Conservation (phyloP, 2,113 vertebrate species). For the Malurus melanocephalus region DNA sequence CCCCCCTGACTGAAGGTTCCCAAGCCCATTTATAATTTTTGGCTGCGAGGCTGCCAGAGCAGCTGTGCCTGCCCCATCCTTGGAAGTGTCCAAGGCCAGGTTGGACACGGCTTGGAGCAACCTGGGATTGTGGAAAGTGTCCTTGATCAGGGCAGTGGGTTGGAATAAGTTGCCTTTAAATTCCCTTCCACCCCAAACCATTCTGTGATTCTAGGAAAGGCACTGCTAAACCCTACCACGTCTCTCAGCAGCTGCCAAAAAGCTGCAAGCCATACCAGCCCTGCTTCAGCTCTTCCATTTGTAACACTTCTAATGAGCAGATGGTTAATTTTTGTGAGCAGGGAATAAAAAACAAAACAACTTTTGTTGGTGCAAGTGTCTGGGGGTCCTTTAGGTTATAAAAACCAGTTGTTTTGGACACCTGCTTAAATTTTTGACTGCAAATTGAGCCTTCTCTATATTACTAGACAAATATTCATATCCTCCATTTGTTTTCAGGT, state of each 20-base stretch:
- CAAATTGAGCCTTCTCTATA: not conserved
- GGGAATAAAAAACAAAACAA: not conserved
- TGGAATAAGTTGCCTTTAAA: not conserved
- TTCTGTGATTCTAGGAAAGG: not conserved
- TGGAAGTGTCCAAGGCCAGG: not conserved
- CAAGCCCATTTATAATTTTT: not conserved
- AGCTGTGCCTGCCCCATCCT: not conserved
- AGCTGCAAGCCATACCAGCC: constrained; percentile 16
- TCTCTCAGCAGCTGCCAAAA: constrained; percentile 28
- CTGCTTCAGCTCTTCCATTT: not conserved
- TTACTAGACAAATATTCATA: constrained; percentile 4
- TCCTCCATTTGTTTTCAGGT: constrained; percentile 18
- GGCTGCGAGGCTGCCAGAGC: not conserved
- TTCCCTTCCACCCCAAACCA: not conserved
- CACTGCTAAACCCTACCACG: not conserved
- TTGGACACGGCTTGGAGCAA: rapidly evolving
- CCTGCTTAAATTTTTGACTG: not conserved
- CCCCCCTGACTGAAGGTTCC: not conserved
- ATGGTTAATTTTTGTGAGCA: not conserved
- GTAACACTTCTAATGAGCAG: constrained; percentile 33
- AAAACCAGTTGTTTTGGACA: not conserved
- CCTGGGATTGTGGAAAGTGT: not conserved
- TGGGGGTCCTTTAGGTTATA: not conserved
- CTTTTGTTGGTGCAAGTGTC: constrained; percentile 1
- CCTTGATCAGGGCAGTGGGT: not conserved